Evolutionary conservation across 2,888 invertebrate genomes (phyloP).

Genomic region (Suillia variegata): DNA sequence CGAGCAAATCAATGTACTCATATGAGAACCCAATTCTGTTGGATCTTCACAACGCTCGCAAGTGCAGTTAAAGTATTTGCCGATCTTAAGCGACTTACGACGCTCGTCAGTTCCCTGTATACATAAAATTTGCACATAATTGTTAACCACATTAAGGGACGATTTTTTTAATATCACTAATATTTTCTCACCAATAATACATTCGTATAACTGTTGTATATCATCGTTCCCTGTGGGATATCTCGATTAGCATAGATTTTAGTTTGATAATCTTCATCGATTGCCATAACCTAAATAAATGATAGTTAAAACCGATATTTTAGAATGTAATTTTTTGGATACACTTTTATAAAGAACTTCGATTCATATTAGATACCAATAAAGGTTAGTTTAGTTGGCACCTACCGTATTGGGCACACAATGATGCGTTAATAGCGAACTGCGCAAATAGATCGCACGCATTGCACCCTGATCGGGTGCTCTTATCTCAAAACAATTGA

Average conservation of each 20-base stretch:
- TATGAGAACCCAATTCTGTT: constrained; percentile 72
- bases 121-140: too few relatives aligned
- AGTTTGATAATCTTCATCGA: constrained; percentile 71
- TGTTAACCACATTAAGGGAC: constrained; percentile 18
- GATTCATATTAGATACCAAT: too few relatives aligned
- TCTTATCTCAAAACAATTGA: constrained; percentile 77
- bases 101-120: constrained; percentile 72
- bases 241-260: constrained; percentile 71
- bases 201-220: constrained; percentile 76
- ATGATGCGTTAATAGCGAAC: constrained; percentile 75
- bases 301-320: too few relatives aligned
- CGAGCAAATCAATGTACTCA: constrained; percentile 64
- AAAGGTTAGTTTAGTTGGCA: too few relatives aligned
- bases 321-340: too few relatives aligned
- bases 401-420: constrained; percentile 76
- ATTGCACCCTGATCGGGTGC: constrained; percentile 62
- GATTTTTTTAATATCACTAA: constrained; percentile 9
- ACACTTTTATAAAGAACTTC: too few relatives aligned
- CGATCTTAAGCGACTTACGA: constrained; percentile 68
- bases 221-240: constrained; percentile 67
- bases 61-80: constrained; percentile 78
- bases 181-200: constrained; percentile 66
- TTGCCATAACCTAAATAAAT: too few relatives aligned
- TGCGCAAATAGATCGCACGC: constrained; percentile 73
- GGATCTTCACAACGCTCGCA: constrained; percentile 74